Evolutionary conservation across 1,140 invertebrate species (phyloP).

Genomic region (Campoletis sonorensis): DNA sequence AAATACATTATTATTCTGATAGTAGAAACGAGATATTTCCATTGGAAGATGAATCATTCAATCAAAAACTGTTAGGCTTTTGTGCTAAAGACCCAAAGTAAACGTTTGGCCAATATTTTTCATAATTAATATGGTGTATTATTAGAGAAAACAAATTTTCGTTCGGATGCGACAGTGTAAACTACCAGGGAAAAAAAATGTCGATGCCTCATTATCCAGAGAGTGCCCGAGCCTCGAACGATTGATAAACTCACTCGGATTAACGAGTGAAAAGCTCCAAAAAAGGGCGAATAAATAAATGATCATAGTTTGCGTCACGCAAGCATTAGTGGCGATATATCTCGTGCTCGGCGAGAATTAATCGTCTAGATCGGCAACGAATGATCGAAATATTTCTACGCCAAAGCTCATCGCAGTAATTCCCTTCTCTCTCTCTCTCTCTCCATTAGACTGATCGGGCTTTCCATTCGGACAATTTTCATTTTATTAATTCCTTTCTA

Average conservation of each 20-base stretch:
- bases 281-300: not conserved
- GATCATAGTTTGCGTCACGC: not conserved
- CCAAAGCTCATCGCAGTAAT: slow-evolving; percentile 9
- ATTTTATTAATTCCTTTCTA: too few species aligned
- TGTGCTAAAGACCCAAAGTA: too few species aligned
- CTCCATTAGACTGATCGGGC: too few species aligned
- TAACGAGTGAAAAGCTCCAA: not conserved
- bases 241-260: not conserved
- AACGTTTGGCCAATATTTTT: too few species aligned
- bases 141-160: too few species aligned
- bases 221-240: not conserved
- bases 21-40: too few species aligned
- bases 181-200: not conserved
- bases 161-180: not conserved
- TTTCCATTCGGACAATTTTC: too few species aligned
- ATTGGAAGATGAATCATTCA: too few species aligned
- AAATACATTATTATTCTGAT: too few species aligned
- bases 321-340: not conserved
- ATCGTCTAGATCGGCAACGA: not conserved
- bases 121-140: too few species aligned
- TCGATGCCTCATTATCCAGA: not conserved
- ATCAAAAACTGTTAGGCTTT: too few species aligned
- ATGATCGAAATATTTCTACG: slow-evolving; percentile 17
- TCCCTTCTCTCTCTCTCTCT: not conserved
- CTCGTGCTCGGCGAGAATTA: not conserved